phyloP scores from a whole-genome alignment of 2,113 vertebrate species.

The Dolichallabes microphthalmus region DNA sequence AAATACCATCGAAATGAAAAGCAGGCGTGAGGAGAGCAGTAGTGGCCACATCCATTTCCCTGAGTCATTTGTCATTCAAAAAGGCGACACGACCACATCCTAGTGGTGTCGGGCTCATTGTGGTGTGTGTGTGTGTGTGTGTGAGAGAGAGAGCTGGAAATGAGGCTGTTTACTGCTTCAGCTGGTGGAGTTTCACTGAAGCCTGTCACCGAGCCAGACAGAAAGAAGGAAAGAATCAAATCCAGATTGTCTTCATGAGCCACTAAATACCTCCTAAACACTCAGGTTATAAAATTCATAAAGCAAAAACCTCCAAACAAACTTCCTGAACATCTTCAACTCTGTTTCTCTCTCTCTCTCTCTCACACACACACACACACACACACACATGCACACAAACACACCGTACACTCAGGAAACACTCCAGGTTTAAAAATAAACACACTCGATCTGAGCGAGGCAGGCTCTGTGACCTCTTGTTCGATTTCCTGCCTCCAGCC shows the following conservation, averaged over 20 bases:
- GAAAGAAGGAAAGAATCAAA: not conserved
- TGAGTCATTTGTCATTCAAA: constrained; percentile 53
- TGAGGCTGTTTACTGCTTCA: not conserved
- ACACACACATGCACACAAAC: not conserved
- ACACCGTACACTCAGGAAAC: not conserved
- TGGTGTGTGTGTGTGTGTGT: constrained; percentile 28
- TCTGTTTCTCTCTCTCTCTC: too few species aligned
- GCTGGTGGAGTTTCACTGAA: constrained; percentile 2
- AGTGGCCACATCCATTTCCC: constrained; percentile 44
- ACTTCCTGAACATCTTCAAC: not conserved
- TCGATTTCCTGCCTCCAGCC: constrained; percentile 4
- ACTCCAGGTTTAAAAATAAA: constrained; percentile 16
- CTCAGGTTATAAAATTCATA: not conserved
- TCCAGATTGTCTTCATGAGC: not conserved
- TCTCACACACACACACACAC: not conserved
- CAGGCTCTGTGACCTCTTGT: constrained; percentile 4
- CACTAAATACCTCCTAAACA: not conserved
- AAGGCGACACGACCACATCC: constrained; percentile 43
- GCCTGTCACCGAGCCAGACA: not conserved
- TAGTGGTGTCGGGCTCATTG: constrained; percentile 22
- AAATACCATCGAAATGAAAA: constrained; percentile 43
- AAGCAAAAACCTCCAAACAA: not conserved
- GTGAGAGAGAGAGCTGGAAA: constrained; percentile 3
- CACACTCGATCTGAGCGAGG: not conserved
- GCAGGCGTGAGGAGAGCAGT: constrained; percentile 21